A percentile compares a stretch with the other conserved stretches of the same genome.
These are phyloP conservation scores for Hydriomena furcata DNA, from an alignment of 2,888 invertebrate species.

Conservation along the genomic window DNA sequence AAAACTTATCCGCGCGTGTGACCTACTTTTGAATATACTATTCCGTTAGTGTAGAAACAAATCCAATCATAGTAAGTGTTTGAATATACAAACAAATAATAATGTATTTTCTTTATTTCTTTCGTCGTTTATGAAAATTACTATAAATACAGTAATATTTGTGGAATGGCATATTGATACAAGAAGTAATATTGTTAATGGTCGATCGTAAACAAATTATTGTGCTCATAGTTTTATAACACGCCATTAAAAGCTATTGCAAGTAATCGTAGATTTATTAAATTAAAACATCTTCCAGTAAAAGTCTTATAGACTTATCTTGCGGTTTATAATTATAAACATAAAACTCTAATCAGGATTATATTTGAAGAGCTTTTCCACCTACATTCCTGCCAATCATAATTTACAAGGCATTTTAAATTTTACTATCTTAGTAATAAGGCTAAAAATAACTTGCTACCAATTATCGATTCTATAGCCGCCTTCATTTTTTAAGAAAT, in stretches of 20 bases:
- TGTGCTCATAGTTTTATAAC: too few relatives aligned
- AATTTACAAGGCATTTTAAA: constrained; percentile 3
- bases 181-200: constrained; percentile 2
- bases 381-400: constrained; percentile 31
- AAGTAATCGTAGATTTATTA: too few relatives aligned
- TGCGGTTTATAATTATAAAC: constrained; percentile 8
- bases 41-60: neutral
- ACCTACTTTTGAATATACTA: constrained; percentile 19
- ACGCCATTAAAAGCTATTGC: too few relatives aligned
- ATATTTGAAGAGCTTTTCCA: constrained; percentile 21
- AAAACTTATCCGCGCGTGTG: constrained; percentile 12
- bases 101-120: constrained; percentile 3
- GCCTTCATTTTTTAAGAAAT: constrained; percentile 26
- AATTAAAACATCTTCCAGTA: too few relatives aligned
- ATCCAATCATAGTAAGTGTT: constrained; percentile 10
- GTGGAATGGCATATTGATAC: constrained; percentile 1
- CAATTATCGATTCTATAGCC: constrained; percentile 19
- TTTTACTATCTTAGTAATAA: constrained; percentile 12
- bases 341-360: constrained; percentile 11
- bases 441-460: constrained; percentile 16
- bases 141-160: neutral
- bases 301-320: too few relatives aligned
- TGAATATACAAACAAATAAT: constrained; percentile 8
- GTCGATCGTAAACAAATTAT: neutral
- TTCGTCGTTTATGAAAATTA: neutral